Evolutionary conservation across 1,140 invertebrate genomes (phyloP).

Genomic region (Leptopilina clavipes): DNA sequence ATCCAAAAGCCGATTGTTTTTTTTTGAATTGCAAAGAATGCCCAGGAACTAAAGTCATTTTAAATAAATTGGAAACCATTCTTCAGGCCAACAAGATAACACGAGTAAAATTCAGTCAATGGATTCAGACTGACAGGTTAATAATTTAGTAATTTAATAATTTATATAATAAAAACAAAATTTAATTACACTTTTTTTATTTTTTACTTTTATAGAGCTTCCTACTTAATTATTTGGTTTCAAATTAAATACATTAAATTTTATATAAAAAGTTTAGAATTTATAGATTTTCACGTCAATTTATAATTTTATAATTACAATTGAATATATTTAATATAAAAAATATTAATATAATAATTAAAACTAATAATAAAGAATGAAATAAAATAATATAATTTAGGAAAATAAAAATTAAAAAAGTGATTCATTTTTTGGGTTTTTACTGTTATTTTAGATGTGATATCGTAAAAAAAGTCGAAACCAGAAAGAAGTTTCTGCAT

Average conservation of each 20-base stretch:
- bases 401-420: too few relatives aligned
- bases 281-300: too few relatives aligned
- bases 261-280: neutral
- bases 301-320: too few relatives aligned
- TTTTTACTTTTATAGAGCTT: neutral
- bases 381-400: too few relatives aligned
- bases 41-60: neutral
- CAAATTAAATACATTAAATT: neutral
- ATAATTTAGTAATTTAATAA: constrained; percentile 4
- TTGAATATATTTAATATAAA: too few relatives aligned
- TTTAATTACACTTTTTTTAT: neutral
- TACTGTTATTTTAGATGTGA: too few relatives aligned
- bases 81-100: constrained; percentile 15
- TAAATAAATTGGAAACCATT: constrained; percentile 35
- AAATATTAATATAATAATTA: too few relatives aligned
- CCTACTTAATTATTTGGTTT: neutral
- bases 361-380: too few relatives aligned
- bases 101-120: constrained; percentile 37
- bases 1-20: constrained; percentile 34
- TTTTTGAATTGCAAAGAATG: neutral
- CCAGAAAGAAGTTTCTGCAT: neutral
- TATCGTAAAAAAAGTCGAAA: neutral
- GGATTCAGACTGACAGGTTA: constrained; percentile 42
- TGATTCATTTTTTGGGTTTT: neutral
- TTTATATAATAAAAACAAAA: neutral